Base-by-base conservation (phyloP, 1,140 invertebrate genomes). In the Papilio glaucus region DNA sequence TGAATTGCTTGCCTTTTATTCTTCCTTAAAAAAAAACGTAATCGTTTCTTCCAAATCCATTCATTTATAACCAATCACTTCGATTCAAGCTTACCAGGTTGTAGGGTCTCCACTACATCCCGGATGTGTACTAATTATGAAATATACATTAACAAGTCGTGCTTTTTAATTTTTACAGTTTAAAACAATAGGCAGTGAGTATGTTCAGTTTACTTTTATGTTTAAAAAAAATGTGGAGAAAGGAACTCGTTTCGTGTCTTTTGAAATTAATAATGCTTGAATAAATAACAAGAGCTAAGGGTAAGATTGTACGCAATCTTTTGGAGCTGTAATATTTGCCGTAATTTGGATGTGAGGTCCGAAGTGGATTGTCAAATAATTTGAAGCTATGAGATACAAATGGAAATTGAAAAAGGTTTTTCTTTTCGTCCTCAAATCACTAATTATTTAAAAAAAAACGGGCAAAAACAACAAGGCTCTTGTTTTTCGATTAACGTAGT, bases 311-410 rank as follows among this genome's bases (percentile, higher is more conserved):
- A 53, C 18, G 9, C 49, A 53, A 53, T 53, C 49, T 49, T 49
- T 49, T 8, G 45, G 45, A 21, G 45, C 15, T 21, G 45, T 49
- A 49, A 49, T 49, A 49, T 49, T 49, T 49, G 15, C 45, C 45
- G 49, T 53, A 53, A 53, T 53, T 53, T 53, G 18, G 18, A 18
- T 4, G 15, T 10, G 24, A 18, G 49, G 18, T 53, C 18, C 49
- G 18, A 53, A 10, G 21, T 8, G 18, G 18, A 53, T 18, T 15
- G 49, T 53, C 49, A 53, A 18, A 18, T 53, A 53, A 53, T 53
- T 53, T 53, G 49, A 53, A 53, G 18, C 49, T 53, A 24, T 53
- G 45, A 1, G 15, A 49, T 49, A 49, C 45, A 49, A 49, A 49
- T 10, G 49, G 21, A 21, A 53, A 24, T 24, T 9, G 49, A 53